phyloP scores from a whole-genome alignment of 2,797 vertebrate genomes.

The Glossophaga mutica region DNA sequence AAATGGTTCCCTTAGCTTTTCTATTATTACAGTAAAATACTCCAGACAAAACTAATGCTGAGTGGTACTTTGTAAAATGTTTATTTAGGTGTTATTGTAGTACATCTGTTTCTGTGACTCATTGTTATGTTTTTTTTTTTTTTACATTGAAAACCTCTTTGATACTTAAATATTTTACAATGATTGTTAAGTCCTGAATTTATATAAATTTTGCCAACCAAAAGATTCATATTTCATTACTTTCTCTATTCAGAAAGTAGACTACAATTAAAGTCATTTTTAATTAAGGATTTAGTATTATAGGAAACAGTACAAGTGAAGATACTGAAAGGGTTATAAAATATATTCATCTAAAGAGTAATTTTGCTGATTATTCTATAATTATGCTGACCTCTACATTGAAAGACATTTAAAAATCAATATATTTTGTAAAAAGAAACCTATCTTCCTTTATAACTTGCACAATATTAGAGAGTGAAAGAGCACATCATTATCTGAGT shows the following conservation, averaged over 20 bases:
- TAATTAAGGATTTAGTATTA: constrained; percentile 18
- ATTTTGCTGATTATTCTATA: background rate
- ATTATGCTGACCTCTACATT: background rate
- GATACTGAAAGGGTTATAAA: background rate
- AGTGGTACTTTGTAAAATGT: background rate
- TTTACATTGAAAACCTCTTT: constrained; percentile 38
- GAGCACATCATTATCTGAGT: background rate
- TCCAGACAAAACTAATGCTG: background rate
- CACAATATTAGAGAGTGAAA: background rate
- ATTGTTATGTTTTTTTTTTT: constrained; percentile 11
- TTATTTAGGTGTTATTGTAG: constrained; percentile 8
- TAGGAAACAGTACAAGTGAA: background rate
- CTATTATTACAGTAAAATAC: background rate
- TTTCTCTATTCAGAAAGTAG: background rate
- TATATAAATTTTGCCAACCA: constrained; percentile 7
- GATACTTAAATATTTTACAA: constrained; percentile 54
- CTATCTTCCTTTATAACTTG: background rate
- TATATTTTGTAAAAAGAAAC: background rate
- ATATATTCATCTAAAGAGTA: background rate
- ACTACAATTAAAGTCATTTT: constrained; percentile 32
- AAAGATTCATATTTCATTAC: constrained; percentile 44
- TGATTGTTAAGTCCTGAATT: constrained; percentile 57
- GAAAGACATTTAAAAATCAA: background rate
- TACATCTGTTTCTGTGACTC: constrained; percentile 39
- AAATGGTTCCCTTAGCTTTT: background rate